These are phyloP conservation scores for Caenorhabditis remanei DNA, from an alignment of 1,140 invertebrate species.

Conservation along the genomic window DNA sequence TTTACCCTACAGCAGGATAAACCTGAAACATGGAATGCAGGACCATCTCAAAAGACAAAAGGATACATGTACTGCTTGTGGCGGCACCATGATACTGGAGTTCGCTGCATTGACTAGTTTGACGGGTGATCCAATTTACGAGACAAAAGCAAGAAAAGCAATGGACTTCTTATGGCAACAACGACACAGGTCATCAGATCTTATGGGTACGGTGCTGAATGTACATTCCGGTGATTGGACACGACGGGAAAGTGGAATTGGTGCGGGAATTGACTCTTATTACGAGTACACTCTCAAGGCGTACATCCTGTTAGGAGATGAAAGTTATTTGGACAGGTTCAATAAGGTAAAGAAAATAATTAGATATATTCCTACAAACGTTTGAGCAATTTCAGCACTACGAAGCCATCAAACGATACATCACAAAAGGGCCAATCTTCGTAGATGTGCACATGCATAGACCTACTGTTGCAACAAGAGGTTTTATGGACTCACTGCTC, in stretches of 20 bases:
- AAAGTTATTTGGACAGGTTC: conserved; percentile 90
- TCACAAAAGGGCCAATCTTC: conserved; percentile 90
- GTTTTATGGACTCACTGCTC: conserved; percentile 96
- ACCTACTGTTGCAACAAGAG: conserved; percentile 92
- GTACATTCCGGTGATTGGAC: conserved; percentile 98
- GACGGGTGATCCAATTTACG: conserved; percentile 92
- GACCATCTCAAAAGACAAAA: conserved; percentile 83
- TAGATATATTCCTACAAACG: background rate
- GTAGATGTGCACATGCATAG: conserved; percentile 88
- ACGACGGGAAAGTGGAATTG: conserved; percentile 92
- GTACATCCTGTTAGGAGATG: conserved; percentile 85
- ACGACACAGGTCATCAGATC: conserved; percentile 88
- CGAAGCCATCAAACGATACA: conserved; percentile 97
- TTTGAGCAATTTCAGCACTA: conserved; percentile 84
- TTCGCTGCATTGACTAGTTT: conserved; percentile 94
- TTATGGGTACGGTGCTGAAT: conserved; percentile 93
- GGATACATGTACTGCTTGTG: conserved; percentile 96
- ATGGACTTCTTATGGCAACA: conserved; percentile 97
- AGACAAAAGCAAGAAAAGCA: conserved; percentile 87
- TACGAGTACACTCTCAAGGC: conserved; percentile 98
- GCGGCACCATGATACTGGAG: conserved; percentile 97
- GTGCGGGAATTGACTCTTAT: conserved; percentile 98
- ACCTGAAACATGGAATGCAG: conserved; percentile 89
- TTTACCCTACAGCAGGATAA: conserved; percentile 92
- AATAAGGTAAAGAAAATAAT: conserved; percentile 82